Base-by-base conservation (phyloP, 2,888 invertebrate species). In the Graphium colonna region DNA sequence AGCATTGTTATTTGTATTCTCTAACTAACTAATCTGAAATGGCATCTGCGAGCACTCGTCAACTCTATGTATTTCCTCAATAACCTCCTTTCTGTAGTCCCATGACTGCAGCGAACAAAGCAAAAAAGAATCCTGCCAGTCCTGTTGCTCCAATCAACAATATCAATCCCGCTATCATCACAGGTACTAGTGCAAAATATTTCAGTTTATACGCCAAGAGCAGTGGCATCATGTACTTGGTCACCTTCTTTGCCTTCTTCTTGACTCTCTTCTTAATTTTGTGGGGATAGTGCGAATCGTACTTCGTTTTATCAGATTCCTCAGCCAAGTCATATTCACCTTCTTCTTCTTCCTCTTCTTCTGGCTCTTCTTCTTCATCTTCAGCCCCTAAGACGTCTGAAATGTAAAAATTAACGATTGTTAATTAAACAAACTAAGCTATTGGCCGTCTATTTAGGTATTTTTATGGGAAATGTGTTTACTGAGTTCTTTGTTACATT, bases 101-200 rank as follows among this genome's bases (percentile, higher is more conserved):
- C 91, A 96, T 94, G 3, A 94, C 94, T 1, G 96, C 95, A 47
- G 95, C 94, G 68, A 96, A 96, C 10, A 96, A 82, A 0, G 96
- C 95, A 74, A 96, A 96, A 90, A 96, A 96, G 84, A 96, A 96
- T 60, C 96, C 96, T 15, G 95, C 96, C 55, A 96, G 76, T 13
- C 95, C 95, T 0, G 96, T 95, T 0, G 95, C 93, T 56, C 95
- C 95, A 3, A 94, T 93, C 45, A 96, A 77, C 7, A 96, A 81
- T 1, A 95, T 83, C 16, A 96, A 77, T 4, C 92, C 93, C 48
- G 95, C 94, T 60, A 96, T 91, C 73, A 96, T 77, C 0, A 95
- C 90, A 0, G 96, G 96, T 36, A 96, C 91, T 50, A 96, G 74
- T 1, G 95, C 93, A 64, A 96, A 92, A 76, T 94, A 95, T 75